These are phyloP conservation scores for Melinopterus prodromus DNA, from an alignment of 2,888 invertebrate species.

Conservation along the genomic window DNA sequence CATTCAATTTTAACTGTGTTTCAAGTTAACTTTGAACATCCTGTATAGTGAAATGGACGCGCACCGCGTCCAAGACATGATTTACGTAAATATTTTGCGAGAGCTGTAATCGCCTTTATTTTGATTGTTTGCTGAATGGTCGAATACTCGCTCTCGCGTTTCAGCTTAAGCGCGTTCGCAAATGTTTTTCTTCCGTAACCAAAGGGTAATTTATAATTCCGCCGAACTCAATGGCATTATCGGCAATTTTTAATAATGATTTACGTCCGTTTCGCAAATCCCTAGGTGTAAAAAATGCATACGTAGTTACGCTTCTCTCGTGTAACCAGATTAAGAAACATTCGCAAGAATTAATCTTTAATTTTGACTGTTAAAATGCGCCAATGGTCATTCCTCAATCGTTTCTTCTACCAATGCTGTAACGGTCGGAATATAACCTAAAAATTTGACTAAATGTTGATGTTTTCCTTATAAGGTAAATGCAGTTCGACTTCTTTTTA, in stretches of 20 bases:
- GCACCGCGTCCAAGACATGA: background rate
- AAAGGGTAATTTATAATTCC: background rate
- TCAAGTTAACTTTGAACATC: background rate
- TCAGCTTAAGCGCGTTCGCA: background rate
- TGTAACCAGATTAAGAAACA: background rate
- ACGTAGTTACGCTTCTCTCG: background rate
- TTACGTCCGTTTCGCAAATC: background rate
- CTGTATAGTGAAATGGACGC: background rate
- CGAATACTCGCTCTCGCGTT: background rate
- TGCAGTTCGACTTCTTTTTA: too few species aligned
- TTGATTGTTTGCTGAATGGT: background rate
- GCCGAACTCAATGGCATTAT: background rate
- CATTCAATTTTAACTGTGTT: too few species aligned
- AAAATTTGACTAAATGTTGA: too few species aligned
- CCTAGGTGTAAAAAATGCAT: background rate
- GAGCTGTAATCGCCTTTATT: background rate
- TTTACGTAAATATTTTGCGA: slow-evolving; percentile 4
- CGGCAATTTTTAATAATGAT: background rate
- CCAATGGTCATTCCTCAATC: background rate
- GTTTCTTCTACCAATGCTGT: too few species aligned
- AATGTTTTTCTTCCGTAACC: background rate
- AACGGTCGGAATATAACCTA: too few species aligned
- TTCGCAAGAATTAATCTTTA: background rate
- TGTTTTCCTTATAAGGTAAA: too few species aligned
- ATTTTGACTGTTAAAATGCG: background rate